These are phyloP conservation scores for Cheilosia soror DNA, from an alignment of 2,888 invertebrate species.

Conservation along the genomic window DNA sequence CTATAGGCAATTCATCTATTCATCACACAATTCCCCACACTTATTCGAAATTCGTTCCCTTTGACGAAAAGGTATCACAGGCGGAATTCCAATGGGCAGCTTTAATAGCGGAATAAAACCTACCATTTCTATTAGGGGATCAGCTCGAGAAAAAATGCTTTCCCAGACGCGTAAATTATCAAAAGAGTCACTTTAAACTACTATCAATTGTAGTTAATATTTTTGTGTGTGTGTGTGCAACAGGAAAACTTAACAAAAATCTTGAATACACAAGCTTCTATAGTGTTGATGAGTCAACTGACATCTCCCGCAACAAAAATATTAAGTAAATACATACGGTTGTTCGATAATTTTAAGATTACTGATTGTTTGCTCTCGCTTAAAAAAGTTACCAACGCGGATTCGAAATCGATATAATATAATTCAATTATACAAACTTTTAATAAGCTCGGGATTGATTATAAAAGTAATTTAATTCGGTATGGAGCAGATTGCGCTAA, in stretches of 20 bases:
- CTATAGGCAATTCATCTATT: not conserved
- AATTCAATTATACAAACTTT: slow-evolving; percentile 2
- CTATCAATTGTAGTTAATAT: not conserved
- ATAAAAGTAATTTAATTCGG: not conserved
- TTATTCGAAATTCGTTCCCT: not conserved
- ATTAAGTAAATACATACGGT: not conserved
- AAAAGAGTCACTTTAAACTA: not conserved
- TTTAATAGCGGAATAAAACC: not conserved
- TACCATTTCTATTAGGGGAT: not conserved
- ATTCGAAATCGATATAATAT: not conserved
- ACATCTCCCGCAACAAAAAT: not conserved
- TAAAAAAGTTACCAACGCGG: not conserved
- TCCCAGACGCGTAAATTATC: not conserved
- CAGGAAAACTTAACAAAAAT: not conserved
- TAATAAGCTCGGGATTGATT: not conserved
- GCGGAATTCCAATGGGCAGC: not conserved
- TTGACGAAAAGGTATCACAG: not conserved
- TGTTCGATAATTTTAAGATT: not conserved
- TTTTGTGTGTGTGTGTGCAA: not conserved
- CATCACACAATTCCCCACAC: not conserved
- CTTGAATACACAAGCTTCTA: not conserved
- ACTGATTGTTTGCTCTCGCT: not conserved
- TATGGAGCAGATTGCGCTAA: not conserved
- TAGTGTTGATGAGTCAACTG: slow-evolving; percentile 1
- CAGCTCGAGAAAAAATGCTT: not conserved